Evolutionary conservation across 2,113 vertebrate species (phyloP), one percentile per base, ranked within the genome.

Genomic region (Periophthalmodon schlosseri): DNA sequence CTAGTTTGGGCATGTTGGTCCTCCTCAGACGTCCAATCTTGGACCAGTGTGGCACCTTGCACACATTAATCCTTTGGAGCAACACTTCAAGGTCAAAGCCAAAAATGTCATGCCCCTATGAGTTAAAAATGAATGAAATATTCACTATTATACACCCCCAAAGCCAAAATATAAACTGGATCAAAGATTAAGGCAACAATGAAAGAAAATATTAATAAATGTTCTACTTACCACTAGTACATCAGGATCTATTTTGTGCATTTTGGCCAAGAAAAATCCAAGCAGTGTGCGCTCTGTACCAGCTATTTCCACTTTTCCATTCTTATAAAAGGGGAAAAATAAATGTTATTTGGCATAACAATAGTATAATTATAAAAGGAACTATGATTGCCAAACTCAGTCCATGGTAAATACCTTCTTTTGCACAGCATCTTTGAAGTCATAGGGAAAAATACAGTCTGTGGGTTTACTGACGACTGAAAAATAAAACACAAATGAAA

Each of bases 181-280:
- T 34, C 14, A 34, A 34, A 2, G 23, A 60, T 24, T 5, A 56
- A 21, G 52, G 52, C n/a, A 15, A 60, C 7, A 23, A 21, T 57
- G 21, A 57, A 10, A 57, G 23, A 24, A 15, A 28, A 60, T 3
- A 60, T 10, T 44, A 44, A 14, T 60, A 28, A 3, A 18, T 18
- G 2, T 23, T 33, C 6, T 0, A 81, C 97, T 96, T 85, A 99
- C 98, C 94, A 99, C 96, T 90, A 99, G 90, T 79, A 99, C 92
- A 68, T 99, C 98, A 60, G 98, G 97, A 88, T 99, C 97, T 65
- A 98, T 95, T 92, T 98, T 99, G 91, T 99, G 97, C 93, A 99
- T 91, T 89, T 99, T 99, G 0, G 97, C 97, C 83, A 99, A 92
- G 81, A 99, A 96, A 93, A 97, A 99, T 58, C 96, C 97, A 54